Base-by-base conservation (phyloP, 2,797 vertebrate genomes). In the Gastrophryne carolinensis region DNA sequence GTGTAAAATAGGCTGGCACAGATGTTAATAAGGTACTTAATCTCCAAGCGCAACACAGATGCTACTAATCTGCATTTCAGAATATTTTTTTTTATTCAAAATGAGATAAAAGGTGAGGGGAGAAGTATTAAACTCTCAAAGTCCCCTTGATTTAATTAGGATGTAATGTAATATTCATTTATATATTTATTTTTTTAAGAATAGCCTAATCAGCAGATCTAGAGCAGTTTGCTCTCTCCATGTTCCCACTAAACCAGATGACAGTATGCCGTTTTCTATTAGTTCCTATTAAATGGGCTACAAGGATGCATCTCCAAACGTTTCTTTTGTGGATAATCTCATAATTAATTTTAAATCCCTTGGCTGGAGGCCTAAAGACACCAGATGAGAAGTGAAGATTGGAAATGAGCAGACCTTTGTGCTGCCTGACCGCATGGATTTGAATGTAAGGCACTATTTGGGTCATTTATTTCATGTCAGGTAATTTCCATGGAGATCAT, bases 21-120 rank as follows among this genome's bases (percentile, higher is more conserved):
- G 67, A 78, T 65, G 60, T 78, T 71, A 72, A 78, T 78, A 78
- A 58, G 32, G 37, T 62, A 71, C 64, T 74, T 67, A 67, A 75
- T 75, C 17, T 66, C 60, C 60, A 50, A 60, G 37, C 32, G 53
- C 52, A 72, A 78, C 52, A 66, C 75, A 72, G 68, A 71, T 78
- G 68, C 61, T 56, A 24, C 61, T 52, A 35, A 58, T 78, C 53
- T 72, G 52, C 61, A 72, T 72, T 72, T 72, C 50, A 66, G 52
- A 39, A 37, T 62, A 71, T 68, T 68, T 32, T 41, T 62, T 76
- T 26, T 44, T 47, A 78, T 41, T 47, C 35, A 78, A 66, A 54
- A 57, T 62, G 41, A 13, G 41, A 35, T 50, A 66, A 24, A 78
- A 72, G 61, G 52, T 67, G 24, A 66, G 52, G 60, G 39, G 57